These are phyloP conservation scores for Xiphydria camelus DNA, from an alignment of 2,888 invertebrate species.

Conservation along the genomic window DNA sequence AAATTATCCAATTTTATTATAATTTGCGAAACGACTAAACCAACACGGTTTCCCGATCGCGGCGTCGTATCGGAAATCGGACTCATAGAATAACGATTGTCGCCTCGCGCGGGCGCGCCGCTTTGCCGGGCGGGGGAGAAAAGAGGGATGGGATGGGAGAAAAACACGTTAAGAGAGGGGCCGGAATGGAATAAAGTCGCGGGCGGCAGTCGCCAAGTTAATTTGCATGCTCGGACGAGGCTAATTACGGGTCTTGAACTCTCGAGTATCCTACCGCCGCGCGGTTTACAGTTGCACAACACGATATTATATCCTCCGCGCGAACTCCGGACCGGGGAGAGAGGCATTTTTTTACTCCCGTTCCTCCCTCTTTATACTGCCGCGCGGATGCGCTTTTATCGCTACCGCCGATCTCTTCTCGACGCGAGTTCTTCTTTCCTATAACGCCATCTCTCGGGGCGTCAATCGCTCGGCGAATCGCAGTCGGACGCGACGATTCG, in stretches of 20 bases:
- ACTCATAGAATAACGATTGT: conserved; percentile 4
- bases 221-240: conserved; percentile 48
- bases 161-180: conserved; percentile 26
- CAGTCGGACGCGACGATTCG: too few species aligned
- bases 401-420: not conserved
- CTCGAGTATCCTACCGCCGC: conserved; percentile 25
- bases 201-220: conserved; percentile 42
- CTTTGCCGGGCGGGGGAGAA: conserved; percentile 5
- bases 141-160: conserved; percentile 8
- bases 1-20: too few species aligned
- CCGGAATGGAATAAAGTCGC: conserved; percentile 36
- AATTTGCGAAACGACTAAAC: too few species aligned
- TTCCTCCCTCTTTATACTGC: not conserved
- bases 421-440: not conserved
- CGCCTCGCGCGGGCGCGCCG: conserved; percentile 6
- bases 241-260: conserved; percentile 48
- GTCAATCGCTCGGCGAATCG: too few species aligned
- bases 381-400: too few species aligned
- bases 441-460: too few species aligned
- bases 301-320: not conserved
- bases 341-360: not conserved
- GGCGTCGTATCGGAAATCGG: too few species aligned
- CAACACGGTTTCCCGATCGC: too few species aligned
- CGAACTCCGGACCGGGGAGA: too few species aligned
- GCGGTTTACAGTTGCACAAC: conserved; percentile 16